phyloP scores from a whole-genome alignment of 2,113 vertebrate species.

The Oceanites oceanicus region DNA sequence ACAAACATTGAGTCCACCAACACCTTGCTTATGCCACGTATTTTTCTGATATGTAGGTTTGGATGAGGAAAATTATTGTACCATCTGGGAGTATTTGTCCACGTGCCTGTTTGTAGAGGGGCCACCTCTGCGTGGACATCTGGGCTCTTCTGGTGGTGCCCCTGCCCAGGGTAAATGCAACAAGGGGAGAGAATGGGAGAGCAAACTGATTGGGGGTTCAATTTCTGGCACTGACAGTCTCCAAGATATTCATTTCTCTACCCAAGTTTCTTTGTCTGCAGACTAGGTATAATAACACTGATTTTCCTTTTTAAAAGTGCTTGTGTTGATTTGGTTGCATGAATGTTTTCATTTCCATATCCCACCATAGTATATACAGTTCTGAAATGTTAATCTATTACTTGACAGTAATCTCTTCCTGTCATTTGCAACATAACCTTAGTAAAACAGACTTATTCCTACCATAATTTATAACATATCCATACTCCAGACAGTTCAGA shows the following conservation, averaged over 20 bases:
- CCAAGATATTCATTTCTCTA: neutral
- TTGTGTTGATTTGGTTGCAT: neutral
- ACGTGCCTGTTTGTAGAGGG: neutral
- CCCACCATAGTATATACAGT: neutral
- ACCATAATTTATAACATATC: neutral
- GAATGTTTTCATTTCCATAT: neutral
- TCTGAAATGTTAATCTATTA: neutral
- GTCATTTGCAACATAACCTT: neutral
- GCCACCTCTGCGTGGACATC: neutral
- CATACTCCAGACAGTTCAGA: neutral
- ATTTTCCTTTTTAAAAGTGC: neutral
- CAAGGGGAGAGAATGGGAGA: neutral
- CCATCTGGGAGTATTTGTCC: neutral
- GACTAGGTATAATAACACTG: neutral
- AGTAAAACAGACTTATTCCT: slow-evolving; percentile 1
- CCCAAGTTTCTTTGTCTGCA: neutral
- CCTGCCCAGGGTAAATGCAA: rapidly evolving
- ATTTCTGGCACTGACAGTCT: neutral
- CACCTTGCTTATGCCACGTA: neutral
- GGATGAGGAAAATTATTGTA: neutral
- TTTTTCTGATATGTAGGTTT: neutral
- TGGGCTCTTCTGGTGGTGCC: neutral
- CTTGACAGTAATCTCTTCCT: slow-evolving; percentile 21
- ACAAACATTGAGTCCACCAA: neutral
- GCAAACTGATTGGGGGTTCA: neutral